Conservation (phyloP, 2,888 invertebrate species). For the Zhengitettix transpicula region DNA sequence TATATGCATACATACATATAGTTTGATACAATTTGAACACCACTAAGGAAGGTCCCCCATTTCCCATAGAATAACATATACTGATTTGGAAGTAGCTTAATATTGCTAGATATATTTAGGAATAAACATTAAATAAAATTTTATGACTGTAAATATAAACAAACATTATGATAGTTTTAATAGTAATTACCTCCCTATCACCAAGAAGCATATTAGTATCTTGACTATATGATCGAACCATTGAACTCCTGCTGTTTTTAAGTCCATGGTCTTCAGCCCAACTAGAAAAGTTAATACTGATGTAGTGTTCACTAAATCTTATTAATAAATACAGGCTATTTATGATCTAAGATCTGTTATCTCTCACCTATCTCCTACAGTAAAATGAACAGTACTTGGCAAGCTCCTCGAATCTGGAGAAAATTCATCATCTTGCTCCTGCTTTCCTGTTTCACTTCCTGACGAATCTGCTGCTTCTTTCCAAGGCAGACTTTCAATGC, state of each 20-base stretch:
- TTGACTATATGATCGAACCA: conserved; percentile 34
- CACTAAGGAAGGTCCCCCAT: too few species aligned
- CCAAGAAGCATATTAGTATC: conserved; percentile 26
- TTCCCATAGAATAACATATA: too few species aligned
- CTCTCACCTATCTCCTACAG: conserved; percentile 20
- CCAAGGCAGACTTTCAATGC: conserved; percentile 11
- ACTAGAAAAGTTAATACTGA: not conserved
- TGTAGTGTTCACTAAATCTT: too few species aligned
- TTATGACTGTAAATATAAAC: too few species aligned
- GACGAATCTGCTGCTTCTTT: conserved; percentile 28
- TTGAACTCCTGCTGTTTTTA: conserved; percentile 13
- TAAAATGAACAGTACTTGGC: conserved; percentile 26
- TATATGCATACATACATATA: too few species aligned
- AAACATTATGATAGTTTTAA: not conserved
- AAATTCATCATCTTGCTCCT: conserved; percentile 24
- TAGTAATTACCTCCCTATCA: conserved; percentile 11
- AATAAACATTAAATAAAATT: too few species aligned
- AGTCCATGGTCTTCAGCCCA: conserved; percentile 10
- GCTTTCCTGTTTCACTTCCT: conserved; percentile 35
- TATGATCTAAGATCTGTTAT: not conserved
- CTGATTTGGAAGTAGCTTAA: too few species aligned
- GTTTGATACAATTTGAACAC: too few species aligned
- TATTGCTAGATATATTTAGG: too few species aligned
- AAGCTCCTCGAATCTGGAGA: conserved; percentile 13
- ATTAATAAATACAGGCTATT: not conserved